Conservation (phyloP, 2,797 vertebrate species). For the Girardinus metallicus region DNA sequence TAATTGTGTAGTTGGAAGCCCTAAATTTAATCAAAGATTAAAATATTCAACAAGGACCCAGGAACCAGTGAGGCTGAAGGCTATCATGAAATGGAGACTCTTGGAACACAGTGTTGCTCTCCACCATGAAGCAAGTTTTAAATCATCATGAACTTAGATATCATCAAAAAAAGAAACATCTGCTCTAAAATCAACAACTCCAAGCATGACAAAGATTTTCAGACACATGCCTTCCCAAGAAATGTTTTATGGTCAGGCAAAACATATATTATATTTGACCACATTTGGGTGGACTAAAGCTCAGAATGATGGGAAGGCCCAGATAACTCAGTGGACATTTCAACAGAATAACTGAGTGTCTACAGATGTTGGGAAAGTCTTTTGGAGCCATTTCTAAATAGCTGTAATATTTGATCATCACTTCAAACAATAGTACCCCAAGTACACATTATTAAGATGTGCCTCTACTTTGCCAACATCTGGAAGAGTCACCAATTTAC, state of each 20-base stretch:
- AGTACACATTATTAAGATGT: background rate
- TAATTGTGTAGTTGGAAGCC: background rate
- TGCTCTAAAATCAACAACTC: background rate
- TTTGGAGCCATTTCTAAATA: background rate
- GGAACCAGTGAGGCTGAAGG: background rate
- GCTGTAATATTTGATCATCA: background rate
- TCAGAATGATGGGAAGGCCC: background rate
- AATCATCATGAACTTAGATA: background rate
- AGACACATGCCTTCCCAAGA: background rate
- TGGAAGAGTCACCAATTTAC: background rate
- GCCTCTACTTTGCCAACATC: background rate
- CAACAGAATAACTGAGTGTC: background rate
- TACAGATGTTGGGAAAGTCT: background rate
- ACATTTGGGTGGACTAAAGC: background rate
- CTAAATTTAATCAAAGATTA: background rate
- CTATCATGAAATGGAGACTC: background rate
- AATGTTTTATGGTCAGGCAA: background rate
- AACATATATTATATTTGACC: background rate
- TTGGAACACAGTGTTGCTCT: background rate
- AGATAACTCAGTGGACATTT: background rate
- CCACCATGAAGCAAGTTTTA: background rate
- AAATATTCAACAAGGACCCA: background rate
- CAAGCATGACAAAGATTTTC: background rate
- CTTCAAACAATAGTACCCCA: background rate
- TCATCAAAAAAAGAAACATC: background rate